A percentile compares a stretch with the other conserved stretches of the same genome.
Conservation (phyloP, 2,888 invertebrate species). For the Miltochrista miniata region DNA sequence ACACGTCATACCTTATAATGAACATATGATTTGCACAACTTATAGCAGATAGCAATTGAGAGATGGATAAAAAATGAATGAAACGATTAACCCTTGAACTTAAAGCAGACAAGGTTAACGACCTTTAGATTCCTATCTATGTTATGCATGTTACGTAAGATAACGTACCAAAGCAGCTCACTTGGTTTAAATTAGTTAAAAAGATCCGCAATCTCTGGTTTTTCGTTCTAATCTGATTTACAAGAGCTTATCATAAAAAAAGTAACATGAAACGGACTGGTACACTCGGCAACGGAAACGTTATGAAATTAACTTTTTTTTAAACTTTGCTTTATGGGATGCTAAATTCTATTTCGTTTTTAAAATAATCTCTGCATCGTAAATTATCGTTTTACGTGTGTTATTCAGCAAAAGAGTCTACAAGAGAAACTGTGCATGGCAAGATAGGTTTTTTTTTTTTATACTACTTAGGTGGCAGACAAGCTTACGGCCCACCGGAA, state of each 20-base stretch:
- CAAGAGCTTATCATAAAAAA: not conserved
- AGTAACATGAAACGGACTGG: not conserved
- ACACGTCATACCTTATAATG: slow-evolving; percentile 28
- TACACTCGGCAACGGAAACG: too few species aligned
- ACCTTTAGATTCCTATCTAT: slow-evolving; percentile 47
- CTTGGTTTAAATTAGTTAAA: slow-evolving; percentile 12
- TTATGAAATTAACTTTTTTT: too few species aligned
- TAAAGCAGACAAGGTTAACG: slow-evolving; percentile 37
- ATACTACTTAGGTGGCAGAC: too few species aligned
- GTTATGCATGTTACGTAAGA: slow-evolving; percentile 43
- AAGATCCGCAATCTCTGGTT: slow-evolving; percentile 18
- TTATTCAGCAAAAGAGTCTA: too few species aligned
- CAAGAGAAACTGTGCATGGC: too few species aligned
- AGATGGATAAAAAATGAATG: not conserved
- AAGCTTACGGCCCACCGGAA: too few species aligned
- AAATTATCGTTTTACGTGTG: too few species aligned
- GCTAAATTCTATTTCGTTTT: too few species aligned
- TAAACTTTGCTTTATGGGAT: too few species aligned
- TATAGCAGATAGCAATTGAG: slow-evolving; percentile 2
- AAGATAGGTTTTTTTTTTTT: too few species aligned
- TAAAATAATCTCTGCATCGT: too few species aligned
- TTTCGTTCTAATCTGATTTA: slow-evolving; percentile 16
- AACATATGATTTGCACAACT: slow-evolving; percentile 16
- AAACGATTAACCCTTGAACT: slow-evolving; percentile 47
- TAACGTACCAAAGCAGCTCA: slow-evolving; percentile 23